These are phyloP conservation scores for Hucho hucho DNA, from an alignment of 2,113 vertebrate species.

Conservation along the genomic window DNA sequence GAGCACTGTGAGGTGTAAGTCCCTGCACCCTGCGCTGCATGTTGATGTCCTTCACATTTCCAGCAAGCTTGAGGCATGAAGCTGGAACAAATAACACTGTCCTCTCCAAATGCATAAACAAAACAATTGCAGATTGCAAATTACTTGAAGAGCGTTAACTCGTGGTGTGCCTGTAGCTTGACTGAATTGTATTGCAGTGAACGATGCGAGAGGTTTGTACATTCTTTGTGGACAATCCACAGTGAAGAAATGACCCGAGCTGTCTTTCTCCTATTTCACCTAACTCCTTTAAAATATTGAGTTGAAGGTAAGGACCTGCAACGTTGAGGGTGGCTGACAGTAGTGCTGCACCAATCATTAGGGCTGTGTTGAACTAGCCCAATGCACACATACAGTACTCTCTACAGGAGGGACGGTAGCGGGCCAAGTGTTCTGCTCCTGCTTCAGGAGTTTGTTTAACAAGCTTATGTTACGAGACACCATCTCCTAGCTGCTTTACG, in stretches of 20 bases:
- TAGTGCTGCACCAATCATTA: conserved; percentile 7
- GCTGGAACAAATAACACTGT: neutral
- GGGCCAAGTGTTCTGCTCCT: neutral
- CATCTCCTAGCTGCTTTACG: neutral
- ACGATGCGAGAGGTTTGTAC: neutral
- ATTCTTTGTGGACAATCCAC: conserved; percentile 35
- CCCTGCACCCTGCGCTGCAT: conserved; percentile 32
- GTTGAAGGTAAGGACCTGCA: neutral
- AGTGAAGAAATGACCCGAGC: conserved; percentile 34
- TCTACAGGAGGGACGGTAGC: conserved; percentile 18
- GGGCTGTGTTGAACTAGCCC: conserved; percentile 4
- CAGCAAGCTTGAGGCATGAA: neutral
- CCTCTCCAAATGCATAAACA: conserved; percentile 5
- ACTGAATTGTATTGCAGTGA: conserved; percentile 7
- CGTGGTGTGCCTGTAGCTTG: conserved; percentile 19
- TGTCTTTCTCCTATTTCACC: neutral
- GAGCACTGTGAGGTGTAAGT: conserved; percentile 51
- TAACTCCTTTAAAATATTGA: conserved; percentile 3
- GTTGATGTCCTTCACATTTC: conserved; percentile 30
- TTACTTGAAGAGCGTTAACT: conserved; percentile 20
- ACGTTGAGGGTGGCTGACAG: neutral
- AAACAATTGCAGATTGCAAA: conserved; percentile 38
- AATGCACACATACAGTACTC: neutral
- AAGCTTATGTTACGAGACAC: conserved; percentile 24
- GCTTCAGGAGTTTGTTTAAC: conserved; percentile 13